Evolutionary conservation across 2,113 vertebrate genomes (phyloP).

Genomic region (Blennius ocellaris): DNA sequence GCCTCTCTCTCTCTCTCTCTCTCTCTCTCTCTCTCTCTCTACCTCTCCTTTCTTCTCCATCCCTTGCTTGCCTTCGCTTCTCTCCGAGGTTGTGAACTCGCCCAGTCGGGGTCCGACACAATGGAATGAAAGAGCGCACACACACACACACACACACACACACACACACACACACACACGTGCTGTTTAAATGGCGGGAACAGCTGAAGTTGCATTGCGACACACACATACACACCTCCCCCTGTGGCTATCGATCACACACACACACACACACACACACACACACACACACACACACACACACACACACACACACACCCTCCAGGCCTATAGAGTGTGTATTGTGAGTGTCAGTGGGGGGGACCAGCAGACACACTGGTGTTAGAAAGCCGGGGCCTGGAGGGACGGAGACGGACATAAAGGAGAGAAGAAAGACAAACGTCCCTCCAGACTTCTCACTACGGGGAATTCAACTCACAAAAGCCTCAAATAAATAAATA

Average conservation of each 20-base stretch:
- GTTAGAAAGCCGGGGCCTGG: constrained; percentile 57
- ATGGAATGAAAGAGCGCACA: constrained; percentile 66
- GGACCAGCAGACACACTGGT: constrained; percentile 59
- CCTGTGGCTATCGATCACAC: too few species aligned
- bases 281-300: constrained; percentile 35
- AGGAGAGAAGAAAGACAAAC: constrained; percentile 5
- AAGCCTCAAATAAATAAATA: constrained; percentile 7
- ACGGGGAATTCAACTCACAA: neutral
- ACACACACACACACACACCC: constrained; percentile 32
- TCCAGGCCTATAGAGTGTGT: constrained; percentile 44
- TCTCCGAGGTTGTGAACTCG: constrained; percentile 61
- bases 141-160: constrained; percentile 3
- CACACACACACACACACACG: constrained; percentile 28
- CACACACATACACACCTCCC: constrained; percentile 19
- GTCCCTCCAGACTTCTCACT: constrained; percentile 8
- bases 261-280: constrained; percentile 25
- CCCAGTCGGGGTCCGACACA: constrained; percentile 65
- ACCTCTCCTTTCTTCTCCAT: constrained; percentile 19
- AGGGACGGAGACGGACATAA: constrained; percentile 38
- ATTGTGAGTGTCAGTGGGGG: constrained; percentile 58
- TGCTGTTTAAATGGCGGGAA: constrained; percentile 59
- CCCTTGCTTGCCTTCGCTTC: constrained; percentile 46
- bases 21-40: constrained; percentile 19
- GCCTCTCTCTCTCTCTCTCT: constrained; percentile 30
- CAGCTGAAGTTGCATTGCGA: constrained; percentile 52